Evolutionary conservation across 2,888 invertebrate genomes (phyloP).

Genomic region (Sphaerolaimus hirsutus): DNA sequence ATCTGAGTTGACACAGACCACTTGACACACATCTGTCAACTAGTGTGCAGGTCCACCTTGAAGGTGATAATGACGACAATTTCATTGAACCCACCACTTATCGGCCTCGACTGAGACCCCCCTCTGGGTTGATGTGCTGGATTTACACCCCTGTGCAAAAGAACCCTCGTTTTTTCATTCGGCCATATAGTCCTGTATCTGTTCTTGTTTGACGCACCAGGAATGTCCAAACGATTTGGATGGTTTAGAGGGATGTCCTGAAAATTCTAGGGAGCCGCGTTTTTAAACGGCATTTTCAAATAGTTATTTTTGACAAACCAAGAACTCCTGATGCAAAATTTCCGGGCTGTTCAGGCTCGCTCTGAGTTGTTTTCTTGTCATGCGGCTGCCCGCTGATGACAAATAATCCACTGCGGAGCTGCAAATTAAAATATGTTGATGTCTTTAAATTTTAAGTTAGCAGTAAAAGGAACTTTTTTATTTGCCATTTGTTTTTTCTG

Average conservation of each 20-base stretch:
- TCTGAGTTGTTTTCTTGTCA: slow-evolving; percentile 34
- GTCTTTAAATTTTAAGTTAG: neutral
- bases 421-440: slow-evolving; percentile 9
- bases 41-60: no score
- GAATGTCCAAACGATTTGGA: slow-evolving; percentile 50
- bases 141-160: neutral
- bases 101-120: no score
- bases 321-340: slow-evolving; percentile 58
- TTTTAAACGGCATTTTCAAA: neutral
- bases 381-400: slow-evolving; percentile 35
- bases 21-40: no score
- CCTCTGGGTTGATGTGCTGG: no score
- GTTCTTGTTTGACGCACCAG: slow-evolving; percentile 65
- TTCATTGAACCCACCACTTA: no score
- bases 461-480: no score
- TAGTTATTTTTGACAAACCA: slow-evolving; percentile 31
- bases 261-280: neutral
- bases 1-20: no score
- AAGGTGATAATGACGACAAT: no score
- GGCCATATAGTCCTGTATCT: slow-evolving; percentile 58
- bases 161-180: slow-evolving; percentile 35
- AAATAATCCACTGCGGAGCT: slow-evolving; percentile 36
- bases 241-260: slow-evolving; percentile 64
- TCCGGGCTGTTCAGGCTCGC: slow-evolving; percentile 32
- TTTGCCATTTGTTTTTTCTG: no score